A percentile compares a stretch with the other conserved stretches of the same genome.
These are phyloP conservation scores for Sebastolobus alascanus DNA, from an alignment of 2,797 vertebrate genomes.

Conservation along the genomic window DNA sequence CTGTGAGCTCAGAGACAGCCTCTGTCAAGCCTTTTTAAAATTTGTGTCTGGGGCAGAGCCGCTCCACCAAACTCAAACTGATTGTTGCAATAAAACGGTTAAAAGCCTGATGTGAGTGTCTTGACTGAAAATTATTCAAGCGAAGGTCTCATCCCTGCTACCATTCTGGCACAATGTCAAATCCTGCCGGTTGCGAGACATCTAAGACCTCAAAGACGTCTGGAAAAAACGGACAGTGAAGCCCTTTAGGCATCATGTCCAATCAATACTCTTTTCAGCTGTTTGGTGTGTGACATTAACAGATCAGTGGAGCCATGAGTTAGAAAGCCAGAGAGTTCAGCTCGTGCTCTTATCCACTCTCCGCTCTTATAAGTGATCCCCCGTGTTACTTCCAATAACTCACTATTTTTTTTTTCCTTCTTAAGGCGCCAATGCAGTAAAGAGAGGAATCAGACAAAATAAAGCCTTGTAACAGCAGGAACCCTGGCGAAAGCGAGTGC, in stretches of 20 bases:
- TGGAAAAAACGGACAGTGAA: constrained; percentile 44
- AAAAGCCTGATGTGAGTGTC: constrained; percentile 30
- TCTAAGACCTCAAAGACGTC: constrained; percentile 46
- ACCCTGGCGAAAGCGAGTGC: constrained; percentile 36
- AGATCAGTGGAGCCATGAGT: constrained; percentile 66
- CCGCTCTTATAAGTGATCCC: constrained; percentile 42
- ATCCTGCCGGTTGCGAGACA: constrained; percentile 39
- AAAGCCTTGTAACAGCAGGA: constrained; percentile 51
- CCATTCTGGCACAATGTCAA: constrained; percentile 36
- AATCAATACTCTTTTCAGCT: constrained; percentile 66
- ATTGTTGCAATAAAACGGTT: constrained; percentile 22
- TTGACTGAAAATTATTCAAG: constrained; percentile 31
- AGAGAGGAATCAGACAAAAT: constrained; percentile 51
- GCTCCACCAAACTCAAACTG: background rate
- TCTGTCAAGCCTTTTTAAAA: constrained; percentile 5
- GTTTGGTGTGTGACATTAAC: constrained; percentile 65
- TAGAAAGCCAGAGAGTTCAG: constrained; percentile 35
- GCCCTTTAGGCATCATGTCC: constrained; percentile 59
- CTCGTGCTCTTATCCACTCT: constrained; percentile 54
- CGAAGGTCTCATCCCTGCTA: constrained; percentile 25
- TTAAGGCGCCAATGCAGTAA: constrained; percentile 30
- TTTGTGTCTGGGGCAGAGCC: background rate
- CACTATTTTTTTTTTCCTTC: constrained; percentile 20
- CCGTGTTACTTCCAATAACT: constrained; percentile 39
- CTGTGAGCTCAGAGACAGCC: constrained; percentile 9